Conservation (phyloP, 2,888 invertebrate genomes). For the Diarsia rubi region DNA sequence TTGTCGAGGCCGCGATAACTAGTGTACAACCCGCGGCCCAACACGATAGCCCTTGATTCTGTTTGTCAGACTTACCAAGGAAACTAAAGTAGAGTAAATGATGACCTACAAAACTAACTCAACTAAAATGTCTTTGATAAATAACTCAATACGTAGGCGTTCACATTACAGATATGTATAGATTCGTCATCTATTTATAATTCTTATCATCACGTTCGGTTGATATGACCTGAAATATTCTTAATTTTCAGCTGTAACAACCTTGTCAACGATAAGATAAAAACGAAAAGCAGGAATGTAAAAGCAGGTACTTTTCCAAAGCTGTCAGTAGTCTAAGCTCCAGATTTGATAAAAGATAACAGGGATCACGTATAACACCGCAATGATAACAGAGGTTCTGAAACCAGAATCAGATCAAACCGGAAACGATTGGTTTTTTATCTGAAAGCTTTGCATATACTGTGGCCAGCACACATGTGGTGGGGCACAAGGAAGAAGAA, state of each 20-base stretch:
- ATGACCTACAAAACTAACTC: background rate
- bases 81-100: background rate
- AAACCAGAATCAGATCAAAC: conserved; percentile 70
- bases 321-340: conserved; percentile 49
- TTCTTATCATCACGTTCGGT: conserved; percentile 12
- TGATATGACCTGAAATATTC: conserved; percentile 25
- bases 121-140: background rate
- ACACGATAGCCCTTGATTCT: no score
- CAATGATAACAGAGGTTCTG: conserved; percentile 50
- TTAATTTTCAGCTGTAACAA: conserved; percentile 29
- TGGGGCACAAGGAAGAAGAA: conserved; percentile 90
- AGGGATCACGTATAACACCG: conserved; percentile 48
- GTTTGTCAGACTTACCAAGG: no score
- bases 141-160: background rate
- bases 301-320: conserved; percentile 38
- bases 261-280: conserved; percentile 26
- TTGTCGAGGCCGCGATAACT: no score
- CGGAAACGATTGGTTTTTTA: conserved; percentile 77
- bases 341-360: conserved; percentile 49
- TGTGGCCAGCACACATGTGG: conserved; percentile 89
- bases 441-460: conserved; percentile 75
- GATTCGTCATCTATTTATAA: conserved; percentile 3
- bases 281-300: conserved; percentile 33
- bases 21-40: no score
- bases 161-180: background rate